Conservation (phyloP, 2,888 invertebrate genomes). For the Synergus japonicus region DNA sequence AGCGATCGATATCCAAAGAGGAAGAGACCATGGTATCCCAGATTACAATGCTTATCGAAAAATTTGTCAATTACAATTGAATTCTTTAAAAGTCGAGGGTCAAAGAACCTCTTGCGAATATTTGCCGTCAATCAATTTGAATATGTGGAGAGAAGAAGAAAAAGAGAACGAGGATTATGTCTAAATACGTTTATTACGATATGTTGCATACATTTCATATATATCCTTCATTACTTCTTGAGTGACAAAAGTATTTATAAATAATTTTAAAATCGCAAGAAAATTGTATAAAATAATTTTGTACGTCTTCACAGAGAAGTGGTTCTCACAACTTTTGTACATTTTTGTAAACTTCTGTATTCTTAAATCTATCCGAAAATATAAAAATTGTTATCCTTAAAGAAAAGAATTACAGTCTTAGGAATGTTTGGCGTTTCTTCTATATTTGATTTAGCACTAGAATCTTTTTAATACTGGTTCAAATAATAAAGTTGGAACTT, state of each 20-base stretch:
- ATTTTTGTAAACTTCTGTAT: neutral
- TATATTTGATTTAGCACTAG: neutral
- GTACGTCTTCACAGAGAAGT: neutral
- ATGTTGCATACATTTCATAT: neutral
- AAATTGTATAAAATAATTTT: neutral
- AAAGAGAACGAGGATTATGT: neutral
- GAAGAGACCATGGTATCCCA: conserved; percentile 83
- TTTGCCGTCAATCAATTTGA: conserved; percentile 74
- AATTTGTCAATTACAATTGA: conserved; percentile 77
- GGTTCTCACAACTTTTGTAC: neutral
- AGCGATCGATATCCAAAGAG: conserved; percentile 83
- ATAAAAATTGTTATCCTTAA: neutral
- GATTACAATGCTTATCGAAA: conserved; percentile 83
- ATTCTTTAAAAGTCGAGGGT: conserved; percentile 78
- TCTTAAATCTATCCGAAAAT: neutral
- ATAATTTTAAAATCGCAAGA: neutral
- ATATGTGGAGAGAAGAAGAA: conserved; percentile 72
- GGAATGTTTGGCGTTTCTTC: neutral
- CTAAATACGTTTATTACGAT: neutral
- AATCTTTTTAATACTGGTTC: neutral
- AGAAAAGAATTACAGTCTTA: neutral
- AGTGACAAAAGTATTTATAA: neutral
- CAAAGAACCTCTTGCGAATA: conserved; percentile 71
- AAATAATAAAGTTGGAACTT: conserved; percentile 52
- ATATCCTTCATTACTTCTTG: neutral